Evolutionary conservation across 2,888 invertebrate species (phyloP).

Genomic region (Lasioglossum zephyrum): DNA sequence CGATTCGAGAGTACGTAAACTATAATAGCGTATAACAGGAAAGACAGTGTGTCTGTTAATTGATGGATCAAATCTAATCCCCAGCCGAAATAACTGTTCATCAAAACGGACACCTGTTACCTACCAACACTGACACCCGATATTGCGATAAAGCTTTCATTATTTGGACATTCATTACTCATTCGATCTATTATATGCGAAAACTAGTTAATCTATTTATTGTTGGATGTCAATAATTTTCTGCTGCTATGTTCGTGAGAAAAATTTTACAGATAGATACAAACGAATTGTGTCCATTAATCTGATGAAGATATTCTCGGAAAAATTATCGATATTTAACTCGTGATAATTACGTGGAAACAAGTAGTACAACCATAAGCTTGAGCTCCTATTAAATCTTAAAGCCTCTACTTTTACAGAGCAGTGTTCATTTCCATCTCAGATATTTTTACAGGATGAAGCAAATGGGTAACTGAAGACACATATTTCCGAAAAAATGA

Average conservation of each 20-base stretch:
- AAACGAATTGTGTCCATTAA: too few species aligned
- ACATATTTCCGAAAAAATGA: too few species aligned
- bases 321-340: too few species aligned
- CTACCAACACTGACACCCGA: constrained; percentile 19
- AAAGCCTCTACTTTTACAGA: too few species aligned
- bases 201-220: background rate
- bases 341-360: too few species aligned
- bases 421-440: too few species aligned
- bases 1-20: constrained; percentile 11
- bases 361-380: too few species aligned
- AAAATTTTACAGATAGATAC: background rate
- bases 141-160: constrained; percentile 10
- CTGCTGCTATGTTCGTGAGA: background rate
- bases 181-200: background rate
- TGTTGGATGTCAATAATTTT: background rate
- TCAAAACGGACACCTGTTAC: constrained; percentile 52
- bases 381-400: too few species aligned
- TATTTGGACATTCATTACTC: background rate
- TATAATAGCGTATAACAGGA: constrained; percentile 18
- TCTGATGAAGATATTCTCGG: too few species aligned
- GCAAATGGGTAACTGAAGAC: too few species aligned
- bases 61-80: constrained; percentile 37
- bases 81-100: constrained; percentile 29
- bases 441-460: too few species aligned
- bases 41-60: constrained; percentile 25